Evolutionary conservation across 2,888 invertebrate genomes (phyloP), one percentile per base, ranked within the genome.

Genomic region (Mechanitis mazaeus): DNA sequence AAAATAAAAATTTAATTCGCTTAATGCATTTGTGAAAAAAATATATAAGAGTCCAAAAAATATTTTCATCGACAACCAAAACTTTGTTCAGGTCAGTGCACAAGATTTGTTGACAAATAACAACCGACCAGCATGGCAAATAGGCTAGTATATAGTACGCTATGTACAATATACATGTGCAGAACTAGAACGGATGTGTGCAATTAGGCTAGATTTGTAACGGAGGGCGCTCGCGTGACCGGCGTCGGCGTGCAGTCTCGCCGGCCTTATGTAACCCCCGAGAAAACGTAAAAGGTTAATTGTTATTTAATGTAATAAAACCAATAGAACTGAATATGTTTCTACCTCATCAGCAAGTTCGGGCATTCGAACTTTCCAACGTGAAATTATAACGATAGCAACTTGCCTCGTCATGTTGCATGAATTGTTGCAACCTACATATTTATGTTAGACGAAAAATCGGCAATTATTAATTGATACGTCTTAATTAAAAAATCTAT

Each of bases 191-290:
- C 64, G 60, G 64, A 64, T 56, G 58, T 42, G 64, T 55, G 56
- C 60, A 64, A 64, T 64, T 64, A 64, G 64, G 55, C 55, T 55
- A 46, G 64, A 60, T 64, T 59, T 38, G 61, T 61, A 59, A 57
- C 56, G 47, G 47, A 55, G 56, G 58, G 47, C 53, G 57, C 54
- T 53, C 53, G 60, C 55, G 50, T 45, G 55, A 45, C 55, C 20
- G 50, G 50, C 12, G 31, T 59, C 56, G 54, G 33, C 59, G 45
- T 35, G 46, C 56, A 45, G 28, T 45, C 47, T 35, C 28, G 38
- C 20, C 54, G 56, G 7, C 33, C 9, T 42, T 42, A 42, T 3
- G 20, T 33, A 45, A 58, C 55, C 58, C n/a, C 11, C 38, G 33
- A 45, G 31, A 50, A 3, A 31, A 38, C 42, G 11, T 11, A 9